Conservation (phyloP, 2,797 vertebrate species). For the Mareca penelope region DNA sequence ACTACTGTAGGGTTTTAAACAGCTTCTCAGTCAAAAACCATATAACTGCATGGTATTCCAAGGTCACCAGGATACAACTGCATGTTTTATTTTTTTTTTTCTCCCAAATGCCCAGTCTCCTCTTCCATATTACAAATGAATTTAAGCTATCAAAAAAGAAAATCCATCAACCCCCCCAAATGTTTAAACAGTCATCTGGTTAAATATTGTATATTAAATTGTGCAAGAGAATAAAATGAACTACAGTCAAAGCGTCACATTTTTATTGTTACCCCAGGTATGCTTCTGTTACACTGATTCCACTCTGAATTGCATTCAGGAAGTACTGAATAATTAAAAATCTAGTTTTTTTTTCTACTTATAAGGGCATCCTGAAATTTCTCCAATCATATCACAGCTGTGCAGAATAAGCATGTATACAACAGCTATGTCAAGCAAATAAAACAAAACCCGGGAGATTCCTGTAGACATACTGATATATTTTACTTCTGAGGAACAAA, state of each 20-base stretch:
- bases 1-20: not conserved
- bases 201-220: not conserved
- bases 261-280: not conserved
- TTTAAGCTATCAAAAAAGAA: not conserved
- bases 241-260: not conserved
- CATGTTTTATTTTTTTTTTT: not conserved
- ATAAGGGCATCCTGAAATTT: not conserved
- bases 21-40: not conserved
- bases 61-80: not conserved
- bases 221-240: not conserved
- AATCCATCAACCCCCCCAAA: not conserved
- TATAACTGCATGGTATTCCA: not conserved
- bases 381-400: conserved; percentile 23
- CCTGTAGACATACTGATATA: not conserved
- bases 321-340: not conserved
- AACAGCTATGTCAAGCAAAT: not conserved
- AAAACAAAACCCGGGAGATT: conserved; percentile 2
- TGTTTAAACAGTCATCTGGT: not conserved
- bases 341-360: not conserved
- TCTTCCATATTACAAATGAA: not conserved
- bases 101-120: not conserved
- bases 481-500: conserved; percentile 20
- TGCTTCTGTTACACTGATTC: not conserved
- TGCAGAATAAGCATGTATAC: conserved; percentile 39
- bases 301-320: not conserved